Conservation (phyloP, 1,140 invertebrate genomes). For the Panonychus citri region DNA sequence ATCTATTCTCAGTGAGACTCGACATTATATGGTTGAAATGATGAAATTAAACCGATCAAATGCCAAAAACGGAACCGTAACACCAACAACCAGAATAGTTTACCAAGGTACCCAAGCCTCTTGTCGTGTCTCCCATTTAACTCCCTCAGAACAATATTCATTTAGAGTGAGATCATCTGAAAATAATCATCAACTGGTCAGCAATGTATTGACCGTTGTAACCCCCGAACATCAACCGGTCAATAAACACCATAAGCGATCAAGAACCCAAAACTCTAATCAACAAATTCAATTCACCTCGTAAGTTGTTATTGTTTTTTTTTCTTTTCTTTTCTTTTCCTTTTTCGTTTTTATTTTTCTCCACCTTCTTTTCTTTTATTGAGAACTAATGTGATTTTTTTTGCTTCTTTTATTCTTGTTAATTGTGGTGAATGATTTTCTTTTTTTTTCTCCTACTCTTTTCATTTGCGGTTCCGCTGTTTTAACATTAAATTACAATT, state of each 20-base stretch:
- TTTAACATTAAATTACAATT: too few species aligned
- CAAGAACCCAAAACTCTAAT: not conserved
- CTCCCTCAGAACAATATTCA: conserved; percentile 5
- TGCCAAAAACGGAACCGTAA: not conserved
- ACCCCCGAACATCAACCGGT: conserved; percentile 6
- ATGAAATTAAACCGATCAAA: conserved; percentile 1
- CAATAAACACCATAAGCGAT: not conserved
- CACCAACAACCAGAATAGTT: conserved; percentile 2
- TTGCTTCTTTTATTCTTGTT: not conserved
- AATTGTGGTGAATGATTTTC: too few species aligned
- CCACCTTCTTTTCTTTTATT: not conserved
- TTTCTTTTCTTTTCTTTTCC: not conserved
- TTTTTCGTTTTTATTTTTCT: not conserved
- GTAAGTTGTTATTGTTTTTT: not conserved
- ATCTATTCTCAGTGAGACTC: not conserved
- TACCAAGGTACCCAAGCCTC: conserved; percentile 2
- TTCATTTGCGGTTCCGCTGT: too few species aligned
- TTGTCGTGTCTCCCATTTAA: conserved; percentile 6
- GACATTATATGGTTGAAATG: conserved; percentile 10
- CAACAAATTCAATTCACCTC: conserved; percentile 4
- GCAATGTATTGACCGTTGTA: conserved; percentile 7
- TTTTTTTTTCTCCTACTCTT: too few species aligned
- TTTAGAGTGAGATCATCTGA: conserved; percentile 6
- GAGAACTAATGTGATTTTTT: not conserved
- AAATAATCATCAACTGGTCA: conserved; percentile 1